Percentiles rank a stretch among this genome's conserved stretches.
Conservation (phyloP, 2,113 vertebrate species). For the Caranx melampygus region DNA sequence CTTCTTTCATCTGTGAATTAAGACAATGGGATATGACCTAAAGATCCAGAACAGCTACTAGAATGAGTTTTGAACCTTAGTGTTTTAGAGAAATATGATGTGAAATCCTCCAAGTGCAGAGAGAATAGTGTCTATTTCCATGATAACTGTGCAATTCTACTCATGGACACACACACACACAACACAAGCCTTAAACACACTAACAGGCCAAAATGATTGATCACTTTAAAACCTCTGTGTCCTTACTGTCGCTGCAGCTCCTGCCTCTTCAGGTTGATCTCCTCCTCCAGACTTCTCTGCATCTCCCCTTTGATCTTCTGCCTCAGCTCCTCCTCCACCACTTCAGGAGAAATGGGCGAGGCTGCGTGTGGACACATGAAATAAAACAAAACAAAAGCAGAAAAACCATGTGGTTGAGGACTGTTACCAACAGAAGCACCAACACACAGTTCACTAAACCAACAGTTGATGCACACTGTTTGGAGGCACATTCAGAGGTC, state of each 20-base stretch:
- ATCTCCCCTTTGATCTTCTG: conserved; percentile 74
- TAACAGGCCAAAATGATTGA: neutral
- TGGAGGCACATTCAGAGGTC: too few relatives aligned
- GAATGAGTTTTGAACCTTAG: too few relatives aligned
- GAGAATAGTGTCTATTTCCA: too few relatives aligned
- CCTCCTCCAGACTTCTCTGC: conserved; percentile 72
- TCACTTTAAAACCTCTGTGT: neutral
- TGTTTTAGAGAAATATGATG: too few relatives aligned
- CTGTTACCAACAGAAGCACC: neutral
- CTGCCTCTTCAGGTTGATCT: conserved; percentile 68
- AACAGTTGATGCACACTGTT: neutral
- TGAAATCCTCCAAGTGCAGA: too few relatives aligned
- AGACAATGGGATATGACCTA: neutral
- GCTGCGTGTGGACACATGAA: conserved; percentile 8
- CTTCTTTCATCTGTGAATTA: neutral
- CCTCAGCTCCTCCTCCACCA: conserved; percentile 71
- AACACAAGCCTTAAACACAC: neutral
- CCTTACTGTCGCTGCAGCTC: conserved; percentile 78
- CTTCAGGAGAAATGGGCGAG: conserved; percentile 40
- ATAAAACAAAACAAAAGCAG: neutral
- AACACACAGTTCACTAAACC: neutral
- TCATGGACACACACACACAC: too few relatives aligned
- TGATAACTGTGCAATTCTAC: too few relatives aligned
- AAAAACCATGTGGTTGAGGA: too few relatives aligned
- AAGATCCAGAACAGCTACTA: neutral